A percentile compares a stretch with the other conserved stretches of the same genome.
phyloP scores from a whole-genome alignment of 64 coral and sea anemone species.

The Pocillopora verrucosa region DNA sequence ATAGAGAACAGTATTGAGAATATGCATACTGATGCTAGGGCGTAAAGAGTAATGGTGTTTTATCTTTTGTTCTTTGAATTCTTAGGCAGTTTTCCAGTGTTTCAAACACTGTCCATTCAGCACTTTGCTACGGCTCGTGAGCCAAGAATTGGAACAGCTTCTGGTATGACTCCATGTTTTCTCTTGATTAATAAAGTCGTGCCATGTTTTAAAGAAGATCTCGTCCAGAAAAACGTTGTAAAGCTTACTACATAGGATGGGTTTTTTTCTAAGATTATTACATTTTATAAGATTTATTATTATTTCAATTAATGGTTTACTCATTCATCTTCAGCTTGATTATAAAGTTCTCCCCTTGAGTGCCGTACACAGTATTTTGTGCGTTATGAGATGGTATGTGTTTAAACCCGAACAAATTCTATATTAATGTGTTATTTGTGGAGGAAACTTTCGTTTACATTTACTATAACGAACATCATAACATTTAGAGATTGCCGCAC shows the following conservation, averaged over 20 bases:
- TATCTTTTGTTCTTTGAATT: background rate
- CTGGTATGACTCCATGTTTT: conserved; percentile 1
- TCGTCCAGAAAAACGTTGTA: too few species aligned
- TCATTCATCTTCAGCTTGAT: conserved; percentile 2
- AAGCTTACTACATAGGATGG: too few species aligned
- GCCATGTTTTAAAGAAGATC: too few species aligned
- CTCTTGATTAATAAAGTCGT: background rate
- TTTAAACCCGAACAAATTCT: background rate
- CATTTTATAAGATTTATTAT: background rate
- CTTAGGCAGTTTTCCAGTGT: conserved; percentile 18
- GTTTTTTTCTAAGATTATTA: too few species aligned
- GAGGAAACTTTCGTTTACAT: too few species aligned
- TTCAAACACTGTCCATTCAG: background rate
- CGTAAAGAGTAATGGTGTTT: background rate
- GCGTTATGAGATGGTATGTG: conserved; percentile 15
- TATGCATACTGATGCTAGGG: background rate
- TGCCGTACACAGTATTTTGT: conserved; percentile 23
- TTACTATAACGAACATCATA: too few species aligned
- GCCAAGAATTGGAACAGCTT: background rate
- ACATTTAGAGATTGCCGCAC: too few species aligned
- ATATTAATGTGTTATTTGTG: background rate
- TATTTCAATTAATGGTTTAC: background rate
- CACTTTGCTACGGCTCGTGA: background rate
- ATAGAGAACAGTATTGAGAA: background rate
- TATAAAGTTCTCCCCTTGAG: conserved; percentile 40